Evolutionary conservation across 2,888 invertebrate species (phyloP).

Genomic region (Parasteatoda lunata): DNA sequence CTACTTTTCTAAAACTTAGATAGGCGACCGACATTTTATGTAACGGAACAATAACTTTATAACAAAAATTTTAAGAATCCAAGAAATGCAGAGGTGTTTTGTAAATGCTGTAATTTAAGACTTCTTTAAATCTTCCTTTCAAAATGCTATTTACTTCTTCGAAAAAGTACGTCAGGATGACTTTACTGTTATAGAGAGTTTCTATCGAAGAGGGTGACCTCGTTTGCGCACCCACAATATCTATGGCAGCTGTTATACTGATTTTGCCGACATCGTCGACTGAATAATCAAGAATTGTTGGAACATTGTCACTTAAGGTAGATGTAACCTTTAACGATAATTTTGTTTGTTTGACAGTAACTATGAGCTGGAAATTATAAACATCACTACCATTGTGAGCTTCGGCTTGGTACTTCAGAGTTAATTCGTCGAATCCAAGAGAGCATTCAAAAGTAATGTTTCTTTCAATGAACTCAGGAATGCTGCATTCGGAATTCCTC

Average conservation of each 20-base stretch:
- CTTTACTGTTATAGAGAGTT: neutral
- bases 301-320: neutral
- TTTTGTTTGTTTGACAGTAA: neutral
- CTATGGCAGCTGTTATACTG: neutral
- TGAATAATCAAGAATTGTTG: neutral
- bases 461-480: neutral
- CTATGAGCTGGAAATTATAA: neutral
- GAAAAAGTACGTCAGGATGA: neutral
- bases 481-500: neutral
- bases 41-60: too few species aligned
- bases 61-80: neutral
- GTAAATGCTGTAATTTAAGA: constrained; percentile 5
- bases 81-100: constrained; percentile 9
- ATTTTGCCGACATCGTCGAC: neutral
- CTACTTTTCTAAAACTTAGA: too few species aligned
- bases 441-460: constrained; percentile 6
- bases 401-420: neutral
- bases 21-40: too few species aligned
- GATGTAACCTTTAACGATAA: constrained; percentile 2
- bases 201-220: neutral
- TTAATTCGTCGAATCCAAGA: neutral
- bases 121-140: constrained; percentile 6
- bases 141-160: neutral
- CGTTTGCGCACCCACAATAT: neutral
- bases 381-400: neutral